Percentiles rank a stretch among this genome's conserved stretches.
phyloP scores from a whole-genome alignment of 2,888 invertebrate species.

The Callimorpha dominula region DNA sequence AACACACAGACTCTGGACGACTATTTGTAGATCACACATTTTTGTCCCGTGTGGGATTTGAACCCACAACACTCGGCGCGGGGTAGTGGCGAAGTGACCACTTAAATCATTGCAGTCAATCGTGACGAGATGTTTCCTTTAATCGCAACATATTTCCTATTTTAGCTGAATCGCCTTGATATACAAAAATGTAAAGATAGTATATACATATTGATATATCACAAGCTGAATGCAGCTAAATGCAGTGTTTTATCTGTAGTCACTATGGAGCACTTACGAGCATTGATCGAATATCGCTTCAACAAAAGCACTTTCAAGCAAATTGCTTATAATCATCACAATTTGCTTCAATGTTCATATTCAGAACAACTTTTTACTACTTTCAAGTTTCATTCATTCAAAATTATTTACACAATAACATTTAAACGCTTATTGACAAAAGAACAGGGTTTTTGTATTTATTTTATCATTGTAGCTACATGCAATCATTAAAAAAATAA shows the following conservation, averaged over 20 bases:
- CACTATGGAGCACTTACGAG: constrained; percentile 1
- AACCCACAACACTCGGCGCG: too few species aligned
- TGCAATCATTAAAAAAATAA: too few species aligned
- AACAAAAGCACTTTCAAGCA: constrained; percentile 13
- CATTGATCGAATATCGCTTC: constrained; percentile 6
- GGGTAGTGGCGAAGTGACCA: too few species aligned
- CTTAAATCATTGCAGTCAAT: too few species aligned
- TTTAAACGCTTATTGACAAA: neutral
- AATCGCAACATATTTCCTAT: too few species aligned
- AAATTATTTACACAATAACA: neutral
- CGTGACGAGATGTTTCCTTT: too few species aligned
- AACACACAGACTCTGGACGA: too few species aligned
- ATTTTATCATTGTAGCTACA: too few species aligned
- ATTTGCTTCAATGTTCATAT: neutral
- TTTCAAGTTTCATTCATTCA: neutral
- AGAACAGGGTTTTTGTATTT: neutral
- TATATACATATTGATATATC: neutral
- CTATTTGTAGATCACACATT: too few species aligned
- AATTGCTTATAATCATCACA: constrained; percentile 11
- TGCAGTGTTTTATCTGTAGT: neutral
- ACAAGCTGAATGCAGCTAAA: neutral
- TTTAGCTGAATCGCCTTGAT: too few species aligned
- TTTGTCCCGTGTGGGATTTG: too few species aligned
- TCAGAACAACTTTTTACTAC: neutral
- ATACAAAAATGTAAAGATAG: too few species aligned